Evolutionary conservation across 2,888 invertebrate species (phyloP).

Genomic region (Calliphora vomitoria): DNA sequence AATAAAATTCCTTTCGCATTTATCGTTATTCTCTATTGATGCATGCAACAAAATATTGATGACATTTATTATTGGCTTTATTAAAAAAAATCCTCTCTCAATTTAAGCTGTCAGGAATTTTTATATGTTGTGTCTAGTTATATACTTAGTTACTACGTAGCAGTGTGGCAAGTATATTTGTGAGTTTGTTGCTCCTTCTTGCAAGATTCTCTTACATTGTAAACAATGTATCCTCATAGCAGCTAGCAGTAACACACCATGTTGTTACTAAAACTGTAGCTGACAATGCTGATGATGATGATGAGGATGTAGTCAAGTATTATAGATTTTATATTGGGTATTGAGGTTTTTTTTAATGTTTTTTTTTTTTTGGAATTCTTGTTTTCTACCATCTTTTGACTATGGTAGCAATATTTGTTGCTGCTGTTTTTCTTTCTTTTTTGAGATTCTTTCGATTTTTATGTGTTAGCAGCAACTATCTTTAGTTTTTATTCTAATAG

Average conservation of each 20-base stretch:
- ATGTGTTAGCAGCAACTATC: conserved; percentile 10
- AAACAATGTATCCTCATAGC: neutral
- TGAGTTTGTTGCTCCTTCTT: neutral
- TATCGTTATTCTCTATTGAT: conserved; percentile 47
- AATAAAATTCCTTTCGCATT: conserved; percentile 49
- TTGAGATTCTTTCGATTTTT: neutral
- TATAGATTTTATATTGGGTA: conserved; percentile 59
- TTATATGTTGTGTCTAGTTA: conserved; percentile 40
- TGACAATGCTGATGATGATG: conserved; percentile 23
- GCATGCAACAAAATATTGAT: conserved; percentile 69
- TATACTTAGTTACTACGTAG: conserved; percentile 5
- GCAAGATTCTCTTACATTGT: neutral
- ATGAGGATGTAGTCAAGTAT: conserved; percentile 57
- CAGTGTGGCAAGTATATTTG: neutral
- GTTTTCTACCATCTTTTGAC: conserved; percentile 16
- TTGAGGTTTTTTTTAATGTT: conserved; percentile 49
- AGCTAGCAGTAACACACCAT: conserved; percentile 5
- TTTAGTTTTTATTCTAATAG: conserved; percentile 57
- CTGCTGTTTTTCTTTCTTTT: neutral
- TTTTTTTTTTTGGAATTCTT: conserved; percentile 18
- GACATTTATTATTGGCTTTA: conserved; percentile 74
- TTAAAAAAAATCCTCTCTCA: conserved; percentile 65
- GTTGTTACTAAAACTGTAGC: conserved; percentile 20
- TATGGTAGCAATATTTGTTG: conserved; percentile 5
- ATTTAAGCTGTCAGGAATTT: conserved; percentile 72